Evolutionary conservation across 2,113 vertebrate genomes (phyloP).

Genomic region (Columbina picui): DNA sequence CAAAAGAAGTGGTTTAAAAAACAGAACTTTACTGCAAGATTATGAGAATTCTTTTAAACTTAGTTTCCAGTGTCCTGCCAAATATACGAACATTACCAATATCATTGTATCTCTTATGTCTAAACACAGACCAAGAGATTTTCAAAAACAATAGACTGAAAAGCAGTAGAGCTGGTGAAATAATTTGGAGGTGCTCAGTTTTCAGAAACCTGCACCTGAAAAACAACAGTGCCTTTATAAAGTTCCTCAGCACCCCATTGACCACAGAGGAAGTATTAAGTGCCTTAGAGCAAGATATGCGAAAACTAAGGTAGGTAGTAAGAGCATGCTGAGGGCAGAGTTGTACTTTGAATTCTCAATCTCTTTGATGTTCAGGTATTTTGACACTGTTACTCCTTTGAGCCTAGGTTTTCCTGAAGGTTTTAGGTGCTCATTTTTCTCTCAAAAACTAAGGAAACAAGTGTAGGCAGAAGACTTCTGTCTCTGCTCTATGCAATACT

Average conservation of each 20-base stretch:
- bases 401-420: neutral
- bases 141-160: neutral
- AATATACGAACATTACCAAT: neutral
- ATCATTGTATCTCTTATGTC: accelerated
- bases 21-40: neutral
- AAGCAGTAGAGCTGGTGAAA: neutral
- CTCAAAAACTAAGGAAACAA: neutral
- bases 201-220: neutral
- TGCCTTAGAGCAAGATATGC: neutral
- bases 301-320: neutral
- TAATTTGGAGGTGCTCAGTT: accelerated
- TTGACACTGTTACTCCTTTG: neutral
- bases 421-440: neutral
- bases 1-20: neutral
- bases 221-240: neutral
- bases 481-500: neutral
- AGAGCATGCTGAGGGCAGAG: neutral
- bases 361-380: neutral
- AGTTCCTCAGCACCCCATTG: neutral
- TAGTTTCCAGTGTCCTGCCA: neutral
- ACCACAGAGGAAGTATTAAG: neutral
- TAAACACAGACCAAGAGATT: neutral
- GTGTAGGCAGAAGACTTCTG: neutral
- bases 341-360: neutral
- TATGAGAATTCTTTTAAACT: neutral